Evolutionary conservation across 1,140 invertebrate genomes (phyloP).

Genomic region (Drosophila sulfurigaster): DNA sequence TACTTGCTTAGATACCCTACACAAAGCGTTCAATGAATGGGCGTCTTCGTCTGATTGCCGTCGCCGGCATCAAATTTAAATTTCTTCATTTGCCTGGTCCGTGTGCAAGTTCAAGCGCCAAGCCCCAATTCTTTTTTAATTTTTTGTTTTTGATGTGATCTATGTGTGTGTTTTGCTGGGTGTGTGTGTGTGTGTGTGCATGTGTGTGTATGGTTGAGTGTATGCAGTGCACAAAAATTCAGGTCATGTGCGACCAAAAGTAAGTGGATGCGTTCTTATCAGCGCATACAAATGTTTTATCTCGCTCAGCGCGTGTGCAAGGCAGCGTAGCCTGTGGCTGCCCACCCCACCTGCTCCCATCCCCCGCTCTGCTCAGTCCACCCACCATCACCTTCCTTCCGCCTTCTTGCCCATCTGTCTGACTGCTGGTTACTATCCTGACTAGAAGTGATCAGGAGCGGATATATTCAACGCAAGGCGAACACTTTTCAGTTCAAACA

Average conservation of each 20-base stretch:
- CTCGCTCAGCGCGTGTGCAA: slow-evolving; percentile 73
- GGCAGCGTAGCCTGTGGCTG: slow-evolving; percentile 34
- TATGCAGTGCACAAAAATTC: slow-evolving; percentile 61
- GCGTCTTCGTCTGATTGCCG: slow-evolving; percentile 56
- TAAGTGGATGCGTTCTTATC: slow-evolving; percentile 82
- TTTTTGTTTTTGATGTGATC: slow-evolving; percentile 10
- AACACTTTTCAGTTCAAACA: background rate
- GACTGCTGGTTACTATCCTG: slow-evolving; percentile 18
- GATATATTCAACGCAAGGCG: background rate
- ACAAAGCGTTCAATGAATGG: slow-evolving; percentile 18
- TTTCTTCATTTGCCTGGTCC: slow-evolving; percentile 74
- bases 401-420: background rate
- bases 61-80: slow-evolving; percentile 72
- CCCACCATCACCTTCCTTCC: no score
- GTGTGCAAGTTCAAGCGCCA: slow-evolving; percentile 64
- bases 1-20: background rate
- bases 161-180: slow-evolving; percentile 4
- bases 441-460: slow-evolving; percentile 24
- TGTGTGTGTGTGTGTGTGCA: slow-evolving; percentile 7
- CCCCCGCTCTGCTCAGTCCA: background rate
- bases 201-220: slow-evolving; percentile 4
- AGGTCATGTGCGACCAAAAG: slow-evolving; percentile 81
- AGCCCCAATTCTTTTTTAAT: slow-evolving; percentile 57
- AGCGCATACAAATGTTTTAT: slow-evolving; percentile 83
- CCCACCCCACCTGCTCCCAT: background rate